A percentile compares a stretch with the other conserved stretches of the same genome.
phyloP scores from a whole-genome alignment of 2,113 vertebrate genomes.

The Acanthisitta chloris region DNA sequence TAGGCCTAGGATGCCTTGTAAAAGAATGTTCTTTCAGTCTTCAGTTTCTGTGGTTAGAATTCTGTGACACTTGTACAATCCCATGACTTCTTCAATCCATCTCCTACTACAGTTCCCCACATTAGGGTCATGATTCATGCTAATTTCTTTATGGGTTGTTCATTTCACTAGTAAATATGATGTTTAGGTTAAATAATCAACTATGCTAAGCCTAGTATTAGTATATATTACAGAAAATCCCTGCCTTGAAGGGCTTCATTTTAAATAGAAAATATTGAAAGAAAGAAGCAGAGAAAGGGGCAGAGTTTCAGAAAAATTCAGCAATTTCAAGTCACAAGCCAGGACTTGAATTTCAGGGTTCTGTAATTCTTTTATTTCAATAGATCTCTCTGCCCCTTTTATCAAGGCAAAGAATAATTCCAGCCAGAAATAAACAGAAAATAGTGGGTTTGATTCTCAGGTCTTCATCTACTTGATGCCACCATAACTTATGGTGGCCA shows the following conservation, averaged over 20 bases:
- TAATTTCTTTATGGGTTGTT: background rate
- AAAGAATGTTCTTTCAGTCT: background rate
- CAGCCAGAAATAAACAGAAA: background rate
- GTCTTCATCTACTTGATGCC: background rate
- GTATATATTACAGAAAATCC: background rate
- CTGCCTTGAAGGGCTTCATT: background rate
- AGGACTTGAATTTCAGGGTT: background rate
- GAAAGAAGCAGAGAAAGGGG: background rate
- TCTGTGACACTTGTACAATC: background rate
- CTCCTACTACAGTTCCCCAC: background rate
- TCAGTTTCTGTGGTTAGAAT: background rate
- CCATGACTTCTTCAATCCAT: background rate
- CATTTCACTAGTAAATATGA: background rate
- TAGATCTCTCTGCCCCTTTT: background rate
- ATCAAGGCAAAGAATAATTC: background rate
- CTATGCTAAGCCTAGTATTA: background rate
- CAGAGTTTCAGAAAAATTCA: background rate
- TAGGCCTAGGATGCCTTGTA: background rate
- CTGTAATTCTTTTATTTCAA: background rate
- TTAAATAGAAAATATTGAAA: background rate
- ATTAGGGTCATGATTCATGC: background rate
- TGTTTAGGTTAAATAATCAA: background rate
- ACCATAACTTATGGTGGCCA: background rate
- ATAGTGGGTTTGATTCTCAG: background rate
- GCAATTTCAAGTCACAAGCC: background rate